phyloP scores from a whole-genome alignment of 2,113 vertebrate genomes.

The Nerophis ophidion region DNA sequence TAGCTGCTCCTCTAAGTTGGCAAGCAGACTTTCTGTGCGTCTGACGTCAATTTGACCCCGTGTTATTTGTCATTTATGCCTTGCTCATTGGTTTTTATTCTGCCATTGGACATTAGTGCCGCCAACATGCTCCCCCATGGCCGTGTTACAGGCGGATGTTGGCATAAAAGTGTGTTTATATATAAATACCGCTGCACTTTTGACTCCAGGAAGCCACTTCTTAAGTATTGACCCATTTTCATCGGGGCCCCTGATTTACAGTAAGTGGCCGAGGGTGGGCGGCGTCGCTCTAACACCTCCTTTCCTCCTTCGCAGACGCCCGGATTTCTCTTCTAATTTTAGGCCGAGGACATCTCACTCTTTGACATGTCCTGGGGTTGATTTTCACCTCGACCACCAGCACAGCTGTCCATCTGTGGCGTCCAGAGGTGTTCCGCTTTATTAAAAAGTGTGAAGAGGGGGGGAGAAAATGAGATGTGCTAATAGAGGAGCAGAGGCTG shows the following conservation, averaged over 20 bases:
- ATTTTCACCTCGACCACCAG: slow-evolving; percentile 73
- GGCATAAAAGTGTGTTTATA: slow-evolving; percentile 72
- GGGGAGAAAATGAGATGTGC: slow-evolving; percentile 29
- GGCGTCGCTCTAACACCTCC: slow-evolving; percentile 61
- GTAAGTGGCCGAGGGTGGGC: slow-evolving; percentile 66
- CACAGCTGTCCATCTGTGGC: slow-evolving; percentile 68
- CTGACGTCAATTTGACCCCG: slow-evolving; percentile 37
- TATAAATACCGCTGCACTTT: slow-evolving; percentile 77
- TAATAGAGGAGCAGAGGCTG: slow-evolving; percentile 27
- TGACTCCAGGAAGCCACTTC: slow-evolving; percentile 76
- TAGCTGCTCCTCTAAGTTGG: no score
- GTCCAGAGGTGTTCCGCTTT: slow-evolving; percentile 64
- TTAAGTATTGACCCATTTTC: slow-evolving; percentile 65
- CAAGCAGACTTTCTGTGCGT: background rate
- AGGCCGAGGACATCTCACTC: slow-evolving; percentile 69
- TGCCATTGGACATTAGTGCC: slow-evolving; percentile 53
- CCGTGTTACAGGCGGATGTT: slow-evolving; percentile 48
- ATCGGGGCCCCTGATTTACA: slow-evolving; percentile 69
- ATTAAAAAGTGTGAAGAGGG: slow-evolving; percentile 69
- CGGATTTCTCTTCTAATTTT: slow-evolving; percentile 72
- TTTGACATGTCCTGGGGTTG: slow-evolving; percentile 71
- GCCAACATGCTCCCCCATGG: slow-evolving; percentile 53
- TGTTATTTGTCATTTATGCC: slow-evolving; percentile 65
- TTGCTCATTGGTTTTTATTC: slow-evolving; percentile 66
- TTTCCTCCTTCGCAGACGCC: slow-evolving; percentile 58